Conservation (phyloP, 2,113 vertebrate genomes). For the Plecotus auritus region DNA sequence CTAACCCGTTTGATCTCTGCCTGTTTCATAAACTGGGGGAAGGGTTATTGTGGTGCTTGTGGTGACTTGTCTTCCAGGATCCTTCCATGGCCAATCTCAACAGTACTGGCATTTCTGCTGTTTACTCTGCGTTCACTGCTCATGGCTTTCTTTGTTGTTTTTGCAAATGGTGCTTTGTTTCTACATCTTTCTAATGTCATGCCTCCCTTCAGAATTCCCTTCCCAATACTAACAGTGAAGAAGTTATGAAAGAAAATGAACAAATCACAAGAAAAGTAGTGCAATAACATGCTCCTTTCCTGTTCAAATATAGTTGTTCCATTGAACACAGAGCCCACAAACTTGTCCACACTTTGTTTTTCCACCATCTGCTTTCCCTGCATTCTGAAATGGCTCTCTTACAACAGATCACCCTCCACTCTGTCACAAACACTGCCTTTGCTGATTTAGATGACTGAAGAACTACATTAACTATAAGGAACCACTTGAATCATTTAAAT, state of each 20-base stretch:
- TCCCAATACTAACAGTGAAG: background rate
- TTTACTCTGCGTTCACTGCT: background rate
- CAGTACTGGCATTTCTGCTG: background rate
- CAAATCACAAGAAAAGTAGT: background rate
- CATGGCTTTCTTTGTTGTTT: slow-evolving; percentile 21
- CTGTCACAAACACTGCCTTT: background rate
- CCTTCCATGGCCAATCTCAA: slow-evolving; percentile 32
- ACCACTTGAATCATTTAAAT: background rate
- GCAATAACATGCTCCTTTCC: background rate
- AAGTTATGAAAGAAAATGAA: background rate
- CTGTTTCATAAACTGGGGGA: background rate
- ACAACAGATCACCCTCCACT: background rate
- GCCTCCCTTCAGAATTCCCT: background rate
- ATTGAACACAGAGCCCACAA: background rate
- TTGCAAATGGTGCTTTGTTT: background rate
- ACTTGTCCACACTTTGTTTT: background rate
- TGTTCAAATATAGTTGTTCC: background rate
- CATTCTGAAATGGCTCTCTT: background rate
- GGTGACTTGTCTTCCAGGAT: background rate
- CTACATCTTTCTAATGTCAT: background rate
- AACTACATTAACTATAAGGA: background rate
- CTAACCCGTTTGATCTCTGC: background rate
- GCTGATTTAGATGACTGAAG: background rate
- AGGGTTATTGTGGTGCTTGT: slow-evolving; percentile 14
- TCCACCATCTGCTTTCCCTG: background rate